Evolutionary conservation across 64 coral and sea anemone genomes (phyloP), one percentile per base, ranked within the genome.

Genomic region (Pachyseris speciosa): DNA sequence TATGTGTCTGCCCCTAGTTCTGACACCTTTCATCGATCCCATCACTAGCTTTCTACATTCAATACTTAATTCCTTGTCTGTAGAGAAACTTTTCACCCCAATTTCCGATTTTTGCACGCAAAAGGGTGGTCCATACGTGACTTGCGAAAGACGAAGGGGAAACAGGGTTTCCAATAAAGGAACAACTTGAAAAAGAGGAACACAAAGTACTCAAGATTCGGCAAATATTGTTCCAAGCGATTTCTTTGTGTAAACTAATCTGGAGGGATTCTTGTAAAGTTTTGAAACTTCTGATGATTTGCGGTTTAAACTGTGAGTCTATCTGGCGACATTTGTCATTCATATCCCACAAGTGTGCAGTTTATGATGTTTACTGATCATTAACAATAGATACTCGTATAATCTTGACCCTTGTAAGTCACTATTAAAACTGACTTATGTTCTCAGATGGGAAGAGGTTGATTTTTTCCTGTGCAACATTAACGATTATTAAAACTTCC

Each of bases 261-360:
- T 55, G 8, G 16, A 55, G 13, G 20, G 51, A 12, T 19, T 55
- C 16, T 20, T 34, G 63, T 36, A 6, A 27, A 39, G 48, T 61
- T 63, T 79, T 79, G 48, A 34, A 79, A 53, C 31, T 47, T 59
- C 27, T 79, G 50, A 79, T 58, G 13, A 37, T 39, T 61, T 63
- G 77, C 49, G 77, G 77, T 63, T 81, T 25, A 39, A 6, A 59
- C 9, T 33, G 75, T 81, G 37, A 81, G 77, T 63, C 77, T 40
- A 13, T n/a, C 22, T 12, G 77, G 77, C 77, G 51, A 61, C 77
- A 81, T 81, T 28, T 80, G 28, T 52, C 31, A 36, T 5, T 24
- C 19, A 4, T 37, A 17, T 20, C 36, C 37, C 48, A 40, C 77
- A 40, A 33, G 77, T 81, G 77, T 81, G 1, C 31, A 39, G 53